These are phyloP conservation scores for Lithophane semibrunnea DNA, from an alignment of 2,888 invertebrate species.

Conservation along the genomic window DNA sequence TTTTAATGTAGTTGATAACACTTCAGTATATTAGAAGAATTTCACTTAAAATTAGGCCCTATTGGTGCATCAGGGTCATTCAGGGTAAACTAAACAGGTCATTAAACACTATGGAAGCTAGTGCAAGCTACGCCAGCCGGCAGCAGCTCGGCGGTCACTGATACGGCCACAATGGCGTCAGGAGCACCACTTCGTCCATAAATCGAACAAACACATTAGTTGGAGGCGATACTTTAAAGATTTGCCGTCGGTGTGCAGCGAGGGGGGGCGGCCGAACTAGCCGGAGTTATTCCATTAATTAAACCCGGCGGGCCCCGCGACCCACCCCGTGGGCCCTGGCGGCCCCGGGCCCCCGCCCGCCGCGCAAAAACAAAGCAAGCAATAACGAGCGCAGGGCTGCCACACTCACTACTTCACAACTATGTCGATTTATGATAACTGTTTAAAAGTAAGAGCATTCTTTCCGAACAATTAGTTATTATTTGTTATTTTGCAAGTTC, in stretches of 20 bases:
- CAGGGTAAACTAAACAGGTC: not conserved
- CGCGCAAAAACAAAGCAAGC: slow-evolving; percentile 85
- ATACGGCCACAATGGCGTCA: slow-evolving; percentile 1
- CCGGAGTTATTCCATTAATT: slow-evolving; percentile 89
- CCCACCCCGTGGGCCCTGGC: slow-evolving; percentile 54
- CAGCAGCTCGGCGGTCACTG: not conserved
- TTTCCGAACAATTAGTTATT: slow-evolving; percentile 60
- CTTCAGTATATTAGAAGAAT: not conserved
- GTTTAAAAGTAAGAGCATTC: slow-evolving; percentile 59
- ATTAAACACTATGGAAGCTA: not conserved
- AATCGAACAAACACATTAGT: slow-evolving; percentile 72
- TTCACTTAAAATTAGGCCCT: not conserved
- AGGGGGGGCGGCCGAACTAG: slow-evolving; percentile 66
- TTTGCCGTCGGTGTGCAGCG: slow-evolving; percentile 67
- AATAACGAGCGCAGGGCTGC: slow-evolving; percentile 80
- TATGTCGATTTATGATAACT: slow-evolving; percentile 65
- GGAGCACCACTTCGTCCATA: slow-evolving; percentile 62
- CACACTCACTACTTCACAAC: slow-evolving; percentile 38
- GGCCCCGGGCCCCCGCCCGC: slow-evolving; percentile 52
- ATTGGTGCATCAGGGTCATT: not conserved
- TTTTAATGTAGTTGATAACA: not conserved
- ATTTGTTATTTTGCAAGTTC: slow-evolving; percentile 53
- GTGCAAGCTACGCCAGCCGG: not conserved
- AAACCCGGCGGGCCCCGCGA: slow-evolving; percentile 77
- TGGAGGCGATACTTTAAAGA: slow-evolving; percentile 78